Evolutionary conservation across 2,888 invertebrate genomes (phyloP).

Genomic region (Anoplius nigerrimus): DNA sequence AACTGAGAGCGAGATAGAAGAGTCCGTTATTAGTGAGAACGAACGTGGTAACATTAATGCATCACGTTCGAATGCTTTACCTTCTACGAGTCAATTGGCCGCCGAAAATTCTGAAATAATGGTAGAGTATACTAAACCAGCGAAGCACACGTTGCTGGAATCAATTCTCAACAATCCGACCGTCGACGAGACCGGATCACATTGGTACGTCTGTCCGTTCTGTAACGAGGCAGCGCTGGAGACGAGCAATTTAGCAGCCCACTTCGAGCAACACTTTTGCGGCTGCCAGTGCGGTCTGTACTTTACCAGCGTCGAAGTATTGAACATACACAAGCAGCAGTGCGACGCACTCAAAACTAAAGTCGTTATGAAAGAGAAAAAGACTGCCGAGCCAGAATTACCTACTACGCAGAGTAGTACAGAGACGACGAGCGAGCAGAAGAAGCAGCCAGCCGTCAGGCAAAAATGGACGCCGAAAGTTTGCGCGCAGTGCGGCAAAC

Average conservation of each 20-base stretch:
- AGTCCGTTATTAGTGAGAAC: constrained; percentile 48
- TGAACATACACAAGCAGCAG: constrained; percentile 68
- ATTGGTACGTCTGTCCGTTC: constrained; percentile 72
- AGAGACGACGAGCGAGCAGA: constrained; percentile 42
- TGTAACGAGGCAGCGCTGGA: constrained; percentile 70
- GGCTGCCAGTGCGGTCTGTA: constrained; percentile 73
- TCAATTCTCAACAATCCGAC: constrained; percentile 67
- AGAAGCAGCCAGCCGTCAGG: constrained; percentile 65
- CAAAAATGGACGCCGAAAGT: constrained; percentile 75
- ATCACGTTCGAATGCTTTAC: constrained; percentile 49
- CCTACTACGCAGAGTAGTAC: constrained; percentile 20
- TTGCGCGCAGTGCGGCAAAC: constrained; percentile 78
- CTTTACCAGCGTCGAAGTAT: constrained; percentile 75
- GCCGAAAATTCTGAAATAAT: constrained; percentile 58
- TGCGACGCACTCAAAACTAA: constrained; percentile 57
- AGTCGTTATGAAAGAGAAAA: constrained; percentile 33
- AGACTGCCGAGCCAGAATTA: constrained; percentile 29
- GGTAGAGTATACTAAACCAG: constrained; percentile 67
- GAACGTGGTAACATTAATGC: constrained; percentile 43
- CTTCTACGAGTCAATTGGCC: constrained; percentile 64
- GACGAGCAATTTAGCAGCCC: constrained; percentile 61
- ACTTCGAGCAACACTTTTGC: constrained; percentile 71
- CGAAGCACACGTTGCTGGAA: constrained; percentile 65
- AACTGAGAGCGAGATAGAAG: constrained; percentile 56
- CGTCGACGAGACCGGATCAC: constrained; percentile 66